Conservation (phyloP, 2,797 vertebrate species). For the Florisuga fusca region DNA sequence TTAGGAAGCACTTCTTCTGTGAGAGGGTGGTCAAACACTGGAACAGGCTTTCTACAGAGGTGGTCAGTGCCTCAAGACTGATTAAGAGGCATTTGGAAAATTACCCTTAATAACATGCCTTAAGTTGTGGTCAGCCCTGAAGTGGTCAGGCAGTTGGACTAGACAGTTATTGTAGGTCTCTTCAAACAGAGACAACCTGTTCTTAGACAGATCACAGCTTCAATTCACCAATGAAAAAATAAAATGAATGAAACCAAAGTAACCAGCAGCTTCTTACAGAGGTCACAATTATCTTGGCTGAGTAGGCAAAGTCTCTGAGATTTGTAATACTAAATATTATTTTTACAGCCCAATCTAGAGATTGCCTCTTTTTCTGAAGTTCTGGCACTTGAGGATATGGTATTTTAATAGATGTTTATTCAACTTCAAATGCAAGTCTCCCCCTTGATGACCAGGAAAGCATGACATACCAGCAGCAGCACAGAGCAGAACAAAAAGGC, state of each 20-base stretch:
- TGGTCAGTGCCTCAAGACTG: no score
- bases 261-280: background rate
- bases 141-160: no score
- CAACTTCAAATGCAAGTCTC: background rate
- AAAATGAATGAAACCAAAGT: background rate
- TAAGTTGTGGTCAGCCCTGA: no score
- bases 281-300: background rate
- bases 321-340: background rate
- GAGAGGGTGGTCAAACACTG: no score
- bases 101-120: no score
- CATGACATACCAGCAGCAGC: fast-evolving
- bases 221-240: background rate
- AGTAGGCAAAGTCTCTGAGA: background rate
- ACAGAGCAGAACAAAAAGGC: background rate
- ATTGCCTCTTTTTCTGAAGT: background rate
- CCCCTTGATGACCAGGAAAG: background rate
- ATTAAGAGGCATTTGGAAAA: no score
- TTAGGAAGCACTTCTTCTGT: no score
- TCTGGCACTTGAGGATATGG: background rate
- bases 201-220: background rate
- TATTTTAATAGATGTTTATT: background rate
- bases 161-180: background rate
- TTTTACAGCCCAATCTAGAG: background rate
- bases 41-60: no score
- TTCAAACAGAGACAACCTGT: background rate